Conservation (phyloP, 2,797 vertebrate genomes). For the Bothrops alternatus region DNA sequence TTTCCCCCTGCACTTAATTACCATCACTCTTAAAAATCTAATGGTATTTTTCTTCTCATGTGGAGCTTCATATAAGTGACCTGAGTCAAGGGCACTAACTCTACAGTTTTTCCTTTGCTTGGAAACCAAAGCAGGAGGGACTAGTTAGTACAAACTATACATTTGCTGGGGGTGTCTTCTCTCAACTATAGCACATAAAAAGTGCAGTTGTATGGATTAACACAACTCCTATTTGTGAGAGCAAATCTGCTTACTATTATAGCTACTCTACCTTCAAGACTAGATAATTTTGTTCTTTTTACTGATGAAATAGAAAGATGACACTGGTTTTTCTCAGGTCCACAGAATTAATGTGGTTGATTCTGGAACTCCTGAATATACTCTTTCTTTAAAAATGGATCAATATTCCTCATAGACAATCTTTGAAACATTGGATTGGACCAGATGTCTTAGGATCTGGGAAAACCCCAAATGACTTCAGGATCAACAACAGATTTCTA, state of each 20-base stretch:
- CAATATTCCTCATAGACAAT: rapidly evolving
- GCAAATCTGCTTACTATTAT: not conserved
- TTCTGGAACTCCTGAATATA: not conserved
- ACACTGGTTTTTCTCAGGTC: not conserved
- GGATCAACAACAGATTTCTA: slow-evolving; percentile 23
- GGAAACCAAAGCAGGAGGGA: not conserved
- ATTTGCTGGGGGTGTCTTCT: not conserved
- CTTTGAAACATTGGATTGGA: not conserved
- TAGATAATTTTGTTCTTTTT: not conserved
- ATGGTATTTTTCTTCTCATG: slow-evolving; percentile 30
- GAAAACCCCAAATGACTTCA: slow-evolving; percentile 23
- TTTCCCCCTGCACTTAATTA: slow-evolving; percentile 40
- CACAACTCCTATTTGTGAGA: not conserved
- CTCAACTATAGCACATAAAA: not conserved
- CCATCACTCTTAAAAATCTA: slow-evolving; percentile 60
- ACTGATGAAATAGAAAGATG: not conserved
- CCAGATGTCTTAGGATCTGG: slow-evolving; percentile 10
- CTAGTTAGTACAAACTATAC: not conserved
- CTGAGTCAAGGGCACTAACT: slow-evolving; percentile 1
- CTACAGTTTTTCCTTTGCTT: slow-evolving; percentile 10
- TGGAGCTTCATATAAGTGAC: slow-evolving; percentile 32
- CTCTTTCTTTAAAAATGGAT: not conserved
- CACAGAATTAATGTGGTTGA: not conserved
- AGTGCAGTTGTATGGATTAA: not conserved
- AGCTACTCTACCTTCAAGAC: not conserved